A percentile compares a stretch with the other conserved stretches of the same genome.
Evolutionary conservation across 2,113 vertebrate genomes (phyloP).

Genomic region (Miniopterus natalensis): DNA sequence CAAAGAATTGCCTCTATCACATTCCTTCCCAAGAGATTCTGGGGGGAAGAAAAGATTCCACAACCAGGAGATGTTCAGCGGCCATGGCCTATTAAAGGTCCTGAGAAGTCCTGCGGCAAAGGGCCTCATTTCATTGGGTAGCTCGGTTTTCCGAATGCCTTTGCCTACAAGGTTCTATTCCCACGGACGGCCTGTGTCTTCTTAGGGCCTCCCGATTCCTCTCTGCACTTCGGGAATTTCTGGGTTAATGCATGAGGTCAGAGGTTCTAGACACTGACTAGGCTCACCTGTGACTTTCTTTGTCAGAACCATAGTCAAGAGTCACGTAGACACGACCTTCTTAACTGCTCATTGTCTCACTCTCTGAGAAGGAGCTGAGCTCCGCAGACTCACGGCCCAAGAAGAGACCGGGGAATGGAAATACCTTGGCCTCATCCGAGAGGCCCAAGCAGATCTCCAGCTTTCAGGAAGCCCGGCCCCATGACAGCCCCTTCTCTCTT

Average conservation of each 20-base stretch:
- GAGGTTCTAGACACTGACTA: fast-evolving
- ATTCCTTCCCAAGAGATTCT: not conserved
- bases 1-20: not conserved
- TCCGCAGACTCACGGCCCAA: not conserved
- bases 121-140: not conserved
- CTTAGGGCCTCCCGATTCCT: fast-evolving
- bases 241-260: not conserved
- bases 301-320: not conserved
- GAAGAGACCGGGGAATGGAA: not conserved
- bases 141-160: not conserved
- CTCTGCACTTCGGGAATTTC: not conserved
- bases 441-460: not conserved
- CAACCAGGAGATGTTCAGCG: fast-evolving
- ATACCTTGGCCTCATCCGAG: not conserved
- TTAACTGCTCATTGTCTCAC: not conserved
- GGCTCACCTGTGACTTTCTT: not conserved
- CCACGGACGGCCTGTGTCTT: not conserved
- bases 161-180: not conserved
- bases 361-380: not conserved
- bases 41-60: not conserved
- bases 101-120: not conserved
- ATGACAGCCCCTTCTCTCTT: not conserved
- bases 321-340: not conserved
- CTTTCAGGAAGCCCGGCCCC: not conserved
- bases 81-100: not conserved